A percentile compares a stretch with the other conserved stretches of the same genome.
Conservation (phyloP, 2,797 vertebrate species). For the Graptemys geographica region DNA sequence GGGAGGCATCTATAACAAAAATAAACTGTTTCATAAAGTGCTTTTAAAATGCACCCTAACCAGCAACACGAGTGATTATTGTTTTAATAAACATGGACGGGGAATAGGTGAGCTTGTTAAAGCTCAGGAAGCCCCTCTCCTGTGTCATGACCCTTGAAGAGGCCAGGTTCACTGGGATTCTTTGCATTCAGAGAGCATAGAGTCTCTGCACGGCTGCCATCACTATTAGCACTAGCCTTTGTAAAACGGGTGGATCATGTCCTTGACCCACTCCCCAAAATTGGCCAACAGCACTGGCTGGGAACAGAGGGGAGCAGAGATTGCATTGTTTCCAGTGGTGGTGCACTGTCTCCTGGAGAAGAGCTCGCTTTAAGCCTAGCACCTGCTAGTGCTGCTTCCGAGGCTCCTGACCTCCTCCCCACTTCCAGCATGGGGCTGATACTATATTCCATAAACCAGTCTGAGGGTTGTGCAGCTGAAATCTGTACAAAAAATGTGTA, state of each 20-base stretch:
- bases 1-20: neutral
- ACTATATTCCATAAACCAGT: neutral
- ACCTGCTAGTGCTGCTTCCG: neutral
- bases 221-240: neutral
- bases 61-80: neutral
- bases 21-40: neutral
- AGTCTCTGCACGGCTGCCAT: neutral
- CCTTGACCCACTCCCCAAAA: neutral
- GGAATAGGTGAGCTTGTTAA: neutral
- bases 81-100: neutral
- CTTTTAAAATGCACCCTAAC: neutral
- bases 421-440: neutral
- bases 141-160: neutral
- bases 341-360: too few species aligned
- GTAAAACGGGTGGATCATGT: neutral
- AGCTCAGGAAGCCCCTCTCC: neutral
- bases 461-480: neutral
- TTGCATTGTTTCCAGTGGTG: neutral
- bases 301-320: neutral
- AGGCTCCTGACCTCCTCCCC: neutral
- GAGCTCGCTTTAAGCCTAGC: too few species aligned
- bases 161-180: neutral
- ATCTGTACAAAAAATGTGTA: neutral
- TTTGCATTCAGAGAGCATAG: neutral
- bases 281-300: neutral